phyloP scores from a whole-genome alignment of 2,113 vertebrate genomes.

The Andinoacara biseriatus region DNA sequence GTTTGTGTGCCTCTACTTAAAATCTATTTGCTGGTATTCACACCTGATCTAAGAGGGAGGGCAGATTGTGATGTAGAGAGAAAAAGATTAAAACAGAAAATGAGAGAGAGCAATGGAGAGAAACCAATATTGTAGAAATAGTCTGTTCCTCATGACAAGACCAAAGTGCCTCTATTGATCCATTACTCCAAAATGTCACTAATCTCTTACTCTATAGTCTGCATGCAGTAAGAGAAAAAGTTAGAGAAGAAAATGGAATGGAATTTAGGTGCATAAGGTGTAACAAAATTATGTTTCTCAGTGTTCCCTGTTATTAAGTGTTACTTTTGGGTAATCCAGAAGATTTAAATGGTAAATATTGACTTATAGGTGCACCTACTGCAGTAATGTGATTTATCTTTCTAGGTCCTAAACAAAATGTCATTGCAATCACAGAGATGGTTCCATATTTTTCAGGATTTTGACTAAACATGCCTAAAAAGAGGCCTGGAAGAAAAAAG shows the following conservation, averaged over 20 bases:
- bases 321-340: background rate
- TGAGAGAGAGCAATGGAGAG: background rate
- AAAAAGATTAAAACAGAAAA: conserved; percentile 37
- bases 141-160: conserved; percentile 1
- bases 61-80: conserved; percentile 16
- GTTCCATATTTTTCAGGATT: background rate
- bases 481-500: background rate
- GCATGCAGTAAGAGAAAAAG: background rate
- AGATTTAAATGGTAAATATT: background rate
- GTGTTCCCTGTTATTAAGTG: background rate
- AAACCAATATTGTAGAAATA: conserved; percentile 18
- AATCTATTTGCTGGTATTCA: conserved; percentile 11
- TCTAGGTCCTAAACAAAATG: background rate
- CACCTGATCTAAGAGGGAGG: background rate
- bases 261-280: background rate
- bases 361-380: background rate
- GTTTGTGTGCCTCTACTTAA: background rate
- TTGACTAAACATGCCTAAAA: background rate
- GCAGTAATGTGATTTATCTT: background rate
- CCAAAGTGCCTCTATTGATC: conserved; percentile 43
- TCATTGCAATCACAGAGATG: background rate
- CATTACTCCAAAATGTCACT: conserved; percentile 48
- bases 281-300: background rate
- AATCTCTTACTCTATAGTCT: conserved; percentile 12
- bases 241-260: background rate